Evolutionary conservation across 1,140 invertebrate species (phyloP).

Genomic region (Neodiprion pinetum): DNA sequence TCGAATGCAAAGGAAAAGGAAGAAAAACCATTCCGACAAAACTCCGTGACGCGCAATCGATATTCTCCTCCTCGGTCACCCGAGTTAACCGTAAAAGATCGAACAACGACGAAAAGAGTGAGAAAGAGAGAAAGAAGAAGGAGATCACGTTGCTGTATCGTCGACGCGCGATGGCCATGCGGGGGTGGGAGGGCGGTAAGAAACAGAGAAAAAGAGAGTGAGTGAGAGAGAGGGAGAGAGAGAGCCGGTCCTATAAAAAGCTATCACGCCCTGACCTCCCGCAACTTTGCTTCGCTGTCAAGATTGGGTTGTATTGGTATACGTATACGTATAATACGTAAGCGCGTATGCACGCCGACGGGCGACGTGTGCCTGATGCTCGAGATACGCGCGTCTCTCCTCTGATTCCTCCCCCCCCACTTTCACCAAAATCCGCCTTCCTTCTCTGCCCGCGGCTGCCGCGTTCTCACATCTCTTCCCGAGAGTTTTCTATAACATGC

Average conservation of each 20-base stretch:
- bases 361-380: neutral
- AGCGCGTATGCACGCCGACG: neutral
- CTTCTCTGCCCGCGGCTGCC: no score
- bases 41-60: no score
- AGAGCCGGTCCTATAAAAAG: conserved; percentile 50
- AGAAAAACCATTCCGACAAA: no score
- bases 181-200: neutral
- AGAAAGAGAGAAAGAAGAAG: neutral
- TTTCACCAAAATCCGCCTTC: no score
- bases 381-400: neutral
- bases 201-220: neutral
- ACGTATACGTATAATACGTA: conserved; percentile 30
- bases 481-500: no score
- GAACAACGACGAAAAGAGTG: neutral
- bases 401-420: neutral
- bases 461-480: no score
- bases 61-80: no score
- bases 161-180: neutral
- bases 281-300: conserved; percentile 47
- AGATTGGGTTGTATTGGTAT: conserved; percentile 13
- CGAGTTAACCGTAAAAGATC: neutral
- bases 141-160: neutral
- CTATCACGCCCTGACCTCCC: conserved; percentile 55
- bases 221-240: neutral
- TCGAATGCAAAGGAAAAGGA: no score